These are phyloP conservation scores for Lepidostoma basale DNA, from an alignment of 1,140 invertebrate genomes.

Conservation along the genomic window DNA sequence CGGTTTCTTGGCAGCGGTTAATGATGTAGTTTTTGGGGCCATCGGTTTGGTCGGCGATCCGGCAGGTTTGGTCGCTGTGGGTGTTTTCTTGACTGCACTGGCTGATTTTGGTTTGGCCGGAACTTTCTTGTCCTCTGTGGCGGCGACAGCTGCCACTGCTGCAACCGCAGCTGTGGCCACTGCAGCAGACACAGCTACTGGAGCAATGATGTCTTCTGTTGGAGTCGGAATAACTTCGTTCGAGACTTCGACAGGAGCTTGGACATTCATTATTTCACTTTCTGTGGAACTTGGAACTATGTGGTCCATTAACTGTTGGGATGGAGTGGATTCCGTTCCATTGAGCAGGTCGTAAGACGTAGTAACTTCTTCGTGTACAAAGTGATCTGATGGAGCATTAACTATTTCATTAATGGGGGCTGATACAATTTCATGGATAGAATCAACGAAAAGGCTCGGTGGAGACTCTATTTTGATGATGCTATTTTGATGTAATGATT, in stretches of 20 bases:
- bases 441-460: neutral
- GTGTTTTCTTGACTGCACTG: slow-evolving; percentile 46
- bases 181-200: slow-evolving; percentile 41
- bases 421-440: neutral
- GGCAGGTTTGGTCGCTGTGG: slow-evolving; percentile 46
- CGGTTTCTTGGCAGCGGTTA: slow-evolving; percentile 49
- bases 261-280: too few species aligned
- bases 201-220: neutral
- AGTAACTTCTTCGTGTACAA: slow-evolving; percentile 33
- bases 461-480: neutral
- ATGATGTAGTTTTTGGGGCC: slow-evolving; percentile 44
- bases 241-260: too few species aligned
- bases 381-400: slow-evolving; percentile 2
- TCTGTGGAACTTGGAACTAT: neutral
- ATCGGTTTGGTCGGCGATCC: slow-evolving; percentile 45
- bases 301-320: neutral
- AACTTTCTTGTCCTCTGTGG: slow-evolving; percentile 36
- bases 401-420: neutral
- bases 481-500: neutral
- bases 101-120: slow-evolving; percentile 47
- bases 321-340: neutral
- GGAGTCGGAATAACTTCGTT: neutral
- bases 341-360: slow-evolving; percentile 43
- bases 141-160: slow-evolving; percentile 47
- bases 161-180: slow-evolving; percentile 47